Evolutionary conservation across 2,113 vertebrate species (phyloP).

Genomic region (Jacana jacana): DNA sequence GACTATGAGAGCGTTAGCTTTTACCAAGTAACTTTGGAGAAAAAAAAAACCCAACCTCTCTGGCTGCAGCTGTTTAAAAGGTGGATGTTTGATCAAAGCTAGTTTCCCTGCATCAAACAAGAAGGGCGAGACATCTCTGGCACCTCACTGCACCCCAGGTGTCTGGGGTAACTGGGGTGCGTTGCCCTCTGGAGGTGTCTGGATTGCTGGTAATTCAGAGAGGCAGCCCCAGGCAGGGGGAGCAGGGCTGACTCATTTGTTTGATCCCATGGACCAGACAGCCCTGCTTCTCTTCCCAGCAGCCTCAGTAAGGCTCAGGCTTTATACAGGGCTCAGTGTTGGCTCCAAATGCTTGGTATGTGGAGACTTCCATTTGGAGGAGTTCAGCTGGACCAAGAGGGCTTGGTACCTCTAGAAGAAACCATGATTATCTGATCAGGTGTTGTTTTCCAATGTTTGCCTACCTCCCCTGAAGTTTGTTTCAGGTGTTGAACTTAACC

Average conservation of each 20-base stretch:
- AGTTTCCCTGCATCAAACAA: neutral
- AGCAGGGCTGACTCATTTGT: neutral
- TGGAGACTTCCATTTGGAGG: neutral
- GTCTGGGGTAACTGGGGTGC: neutral
- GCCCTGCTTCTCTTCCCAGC: neutral
- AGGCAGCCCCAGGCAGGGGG: neutral
- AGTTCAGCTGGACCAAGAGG: neutral
- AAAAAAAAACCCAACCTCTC: neutral
- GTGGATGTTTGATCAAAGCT: slow-evolving; percentile 2
- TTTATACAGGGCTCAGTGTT: neutral
- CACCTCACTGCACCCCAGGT: neutral
- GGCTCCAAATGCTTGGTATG: accelerated
- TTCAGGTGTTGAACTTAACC: neutral
- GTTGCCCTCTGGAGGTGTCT: neutral
- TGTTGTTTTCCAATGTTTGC: neutral
- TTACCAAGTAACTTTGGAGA: neutral
- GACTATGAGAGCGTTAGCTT: neutral
- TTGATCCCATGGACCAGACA: neutral
- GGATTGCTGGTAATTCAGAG: neutral
- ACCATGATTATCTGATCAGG: accelerated
- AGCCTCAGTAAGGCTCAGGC: neutral
- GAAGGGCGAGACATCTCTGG: neutral
- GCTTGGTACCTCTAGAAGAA: neutral
- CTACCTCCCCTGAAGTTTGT: neutral
- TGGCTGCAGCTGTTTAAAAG: neutral